Base-by-base conservation (phyloP, 2,113 vertebrate species). In the Tragelaphus strepsiceros region DNA sequence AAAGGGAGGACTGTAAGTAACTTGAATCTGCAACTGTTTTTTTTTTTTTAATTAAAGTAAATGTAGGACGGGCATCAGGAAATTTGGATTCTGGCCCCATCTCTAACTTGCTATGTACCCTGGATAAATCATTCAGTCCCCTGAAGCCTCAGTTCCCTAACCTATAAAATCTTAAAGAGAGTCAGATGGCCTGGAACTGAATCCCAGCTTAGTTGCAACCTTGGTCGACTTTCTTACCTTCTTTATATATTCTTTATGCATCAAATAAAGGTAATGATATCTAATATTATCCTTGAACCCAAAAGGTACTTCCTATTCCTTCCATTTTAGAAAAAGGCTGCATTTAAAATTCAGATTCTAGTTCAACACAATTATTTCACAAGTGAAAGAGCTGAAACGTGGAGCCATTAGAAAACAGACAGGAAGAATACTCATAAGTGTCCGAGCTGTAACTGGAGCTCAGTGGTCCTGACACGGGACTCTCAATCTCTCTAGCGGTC, bases 291-390 rank as follows among this genome's bases (percentile, higher is more conserved):
- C 35, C 61, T 46, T 30, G 62, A 30, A 51, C 56, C 56, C 14
- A 16, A 26, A 22, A 54, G 15, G 17, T 28, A 62, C 28, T 82
- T 88, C 77, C 24, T 24, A 22, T 51, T 64, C n/a, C 62, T 64
- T 62, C 83, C 32, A 39, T n/a, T 64, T 92, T 39, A 64, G 62
- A 39, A 83, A 35, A 71, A 86, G 19, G 30, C 81, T 74, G 43
- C 43, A 32, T 62, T 46, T 62, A n/a, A 96, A 97, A 83, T 93
- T 82, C 78, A 91, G 46, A 82, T 87, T 82, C 46, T 56, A 74
- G 17, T 26, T 86, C 46, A 93, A 90, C n/a, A 53, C 12, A 71
- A 19, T 61, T 82, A 19, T 74, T 85, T 74, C 46, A 15, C 28
- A 94, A 90, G 86, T 32, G n/a, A 58, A 56, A 67, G 62, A 19